phyloP scores from a whole-genome alignment of 1,140 invertebrate species.

The Bathynomus jamesi region DNA sequence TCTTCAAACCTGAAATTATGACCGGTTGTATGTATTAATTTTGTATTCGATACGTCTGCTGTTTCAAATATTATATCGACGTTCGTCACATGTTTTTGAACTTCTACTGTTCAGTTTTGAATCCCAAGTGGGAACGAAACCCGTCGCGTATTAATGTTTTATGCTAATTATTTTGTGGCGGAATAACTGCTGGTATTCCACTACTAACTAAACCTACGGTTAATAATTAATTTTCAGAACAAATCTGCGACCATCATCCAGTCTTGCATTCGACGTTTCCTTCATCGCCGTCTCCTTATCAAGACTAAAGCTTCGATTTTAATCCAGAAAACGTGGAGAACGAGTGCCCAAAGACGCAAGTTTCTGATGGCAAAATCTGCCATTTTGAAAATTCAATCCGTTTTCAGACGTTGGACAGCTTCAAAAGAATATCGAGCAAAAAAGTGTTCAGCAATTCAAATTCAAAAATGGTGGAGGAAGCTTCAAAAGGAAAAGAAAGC shows the following conservation, averaged over 20 bases:
- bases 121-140: too few relatives aligned
- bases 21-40: too few relatives aligned
- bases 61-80: too few relatives aligned
- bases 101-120: too few relatives aligned
- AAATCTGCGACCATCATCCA: conserved; percentile 19
- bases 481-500: background rate
- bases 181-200: too few relatives aligned
- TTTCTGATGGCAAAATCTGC: conserved; percentile 11
- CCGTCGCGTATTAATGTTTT: too few relatives aligned
- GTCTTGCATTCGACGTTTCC: conserved; percentile 12
- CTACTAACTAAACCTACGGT: too few relatives aligned
- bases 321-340: conserved; percentile 25
- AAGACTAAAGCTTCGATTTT: conserved; percentile 17
- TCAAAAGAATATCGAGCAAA: conserved; percentile 2
- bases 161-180: too few relatives aligned
- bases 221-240: conserved; percentile 17
- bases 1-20: too few relatives aligned
- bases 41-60: too few relatives aligned
- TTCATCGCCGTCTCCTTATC: background rate
- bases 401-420: conserved; percentile 14
- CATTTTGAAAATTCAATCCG: conserved; percentile 17
- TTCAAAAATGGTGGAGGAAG: conserved; percentile 13
- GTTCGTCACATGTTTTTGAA: too few relatives aligned
- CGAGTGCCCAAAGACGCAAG: conserved; percentile 3
- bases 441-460: background rate